phyloP scores from a whole-genome alignment of 2,888 invertebrate species.

The Netelia inedita region DNA sequence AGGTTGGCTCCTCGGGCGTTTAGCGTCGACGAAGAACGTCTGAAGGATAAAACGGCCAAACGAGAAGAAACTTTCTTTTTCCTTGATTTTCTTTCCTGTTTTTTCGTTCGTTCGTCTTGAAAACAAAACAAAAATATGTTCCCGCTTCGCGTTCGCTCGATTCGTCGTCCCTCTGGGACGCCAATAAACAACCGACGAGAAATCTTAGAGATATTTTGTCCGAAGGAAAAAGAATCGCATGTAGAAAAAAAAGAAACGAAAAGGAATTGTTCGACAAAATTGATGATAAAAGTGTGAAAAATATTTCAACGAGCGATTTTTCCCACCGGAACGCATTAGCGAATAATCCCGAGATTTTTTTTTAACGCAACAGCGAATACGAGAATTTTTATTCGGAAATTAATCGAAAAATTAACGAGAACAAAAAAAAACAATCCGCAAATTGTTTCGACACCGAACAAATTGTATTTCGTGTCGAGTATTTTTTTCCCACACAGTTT shows the following conservation, averaged over 20 bases:
- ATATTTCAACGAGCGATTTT: not conserved
- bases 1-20: conserved; percentile 14
- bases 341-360: not conserved
- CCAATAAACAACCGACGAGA: not conserved
- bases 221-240: not conserved
- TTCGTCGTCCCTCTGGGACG: not conserved
- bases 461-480: not conserved
- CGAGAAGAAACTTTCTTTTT: not conserved
- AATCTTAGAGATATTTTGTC: not conserved
- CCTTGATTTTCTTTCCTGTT: not conserved
- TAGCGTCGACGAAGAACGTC: conserved; percentile 28
- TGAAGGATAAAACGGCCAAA: conserved; percentile 9
- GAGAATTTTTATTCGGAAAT: too few relatives aligned
- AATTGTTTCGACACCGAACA: not conserved
- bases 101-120: not conserved
- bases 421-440: too few relatives aligned
- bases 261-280: not conserved
- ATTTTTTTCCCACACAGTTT: too few relatives aligned
- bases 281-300: not conserved
- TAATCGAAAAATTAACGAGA: too few relatives aligned
- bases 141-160: not conserved
- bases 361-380: not conserved
- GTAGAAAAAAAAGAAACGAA: not conserved
- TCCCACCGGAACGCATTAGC: not conserved
- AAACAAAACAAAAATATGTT: conserved; percentile 7